Conservation (phyloP, 2,888 invertebrate species). For the Sthenelais limicola region DNA sequence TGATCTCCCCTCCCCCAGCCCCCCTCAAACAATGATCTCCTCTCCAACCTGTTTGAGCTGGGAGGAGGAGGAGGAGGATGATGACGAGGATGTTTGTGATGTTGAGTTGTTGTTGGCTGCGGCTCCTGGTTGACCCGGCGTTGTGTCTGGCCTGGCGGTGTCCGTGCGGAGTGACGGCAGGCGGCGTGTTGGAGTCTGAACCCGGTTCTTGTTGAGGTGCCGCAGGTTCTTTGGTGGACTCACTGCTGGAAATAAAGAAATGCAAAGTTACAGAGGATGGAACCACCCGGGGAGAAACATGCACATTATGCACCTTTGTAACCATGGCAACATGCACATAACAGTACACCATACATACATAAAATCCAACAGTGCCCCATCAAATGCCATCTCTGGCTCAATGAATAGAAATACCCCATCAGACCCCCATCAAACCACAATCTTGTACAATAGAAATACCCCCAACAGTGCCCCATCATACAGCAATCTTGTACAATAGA, state of each 20-base stretch:
- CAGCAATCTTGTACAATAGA: too few relatives aligned
- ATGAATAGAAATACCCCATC: too few relatives aligned
- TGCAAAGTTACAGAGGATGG: not conserved
- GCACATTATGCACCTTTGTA: too few relatives aligned
- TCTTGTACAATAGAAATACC: too few relatives aligned
- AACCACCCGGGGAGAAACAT: too few relatives aligned
- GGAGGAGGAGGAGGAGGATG: slow-evolving; percentile 5
- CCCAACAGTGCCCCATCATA: too few relatives aligned
- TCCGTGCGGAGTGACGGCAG: slow-evolving; percentile 47
- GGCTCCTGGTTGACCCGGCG: not conserved
- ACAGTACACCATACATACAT: too few relatives aligned
- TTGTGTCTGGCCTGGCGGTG: not conserved
- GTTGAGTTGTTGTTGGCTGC: not conserved
- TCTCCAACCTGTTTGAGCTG: slow-evolving; percentile 43
- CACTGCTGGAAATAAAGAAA: slow-evolving; percentile 51
- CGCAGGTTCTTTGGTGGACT: slow-evolving; percentile 57
- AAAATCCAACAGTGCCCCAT: too few relatives aligned
- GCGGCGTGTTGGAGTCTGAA: slow-evolving; percentile 51
- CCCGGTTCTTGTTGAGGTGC: slow-evolving; percentile 59
- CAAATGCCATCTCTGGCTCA: too few relatives aligned
- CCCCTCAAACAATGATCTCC: slow-evolving; percentile 41
- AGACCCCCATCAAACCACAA: too few relatives aligned
- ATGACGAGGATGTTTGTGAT: too few relatives aligned
- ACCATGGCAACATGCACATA: too few relatives aligned
- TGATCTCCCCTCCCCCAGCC: not conserved